Conservation (phyloP, 2,797 vertebrate species). For the Leuciscus waleckii region DNA sequence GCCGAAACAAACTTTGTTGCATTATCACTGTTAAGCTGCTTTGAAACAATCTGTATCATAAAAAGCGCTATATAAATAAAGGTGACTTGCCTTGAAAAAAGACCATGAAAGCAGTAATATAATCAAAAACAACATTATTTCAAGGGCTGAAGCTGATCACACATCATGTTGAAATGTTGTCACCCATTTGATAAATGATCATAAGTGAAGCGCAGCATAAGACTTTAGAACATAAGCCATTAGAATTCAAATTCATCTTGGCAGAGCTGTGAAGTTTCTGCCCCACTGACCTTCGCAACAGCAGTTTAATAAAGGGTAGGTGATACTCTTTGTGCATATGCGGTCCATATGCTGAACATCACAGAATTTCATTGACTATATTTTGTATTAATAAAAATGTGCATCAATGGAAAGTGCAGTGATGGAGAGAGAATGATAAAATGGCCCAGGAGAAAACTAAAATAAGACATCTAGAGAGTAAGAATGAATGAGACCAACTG, state of each 20-base stretch:
- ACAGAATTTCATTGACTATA: neutral
- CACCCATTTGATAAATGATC: slow-evolving; percentile 11
- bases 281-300: neutral
- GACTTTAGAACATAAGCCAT: neutral
- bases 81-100: too few species aligned
- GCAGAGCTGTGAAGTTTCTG: slow-evolving; percentile 5
- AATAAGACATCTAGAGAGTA: neutral
- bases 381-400: neutral
- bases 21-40: neutral
- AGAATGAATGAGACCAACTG: neutral
- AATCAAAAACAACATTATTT: neutral
- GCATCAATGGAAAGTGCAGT: slow-evolving; percentile 1
- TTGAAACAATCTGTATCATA: too few species aligned
- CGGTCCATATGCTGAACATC: neutral
- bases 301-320: neutral
- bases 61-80: too few species aligned
- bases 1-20: too few species aligned
- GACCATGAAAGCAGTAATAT: neutral
- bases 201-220: neutral
- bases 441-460: neutral
- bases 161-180: neutral
- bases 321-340: neutral
- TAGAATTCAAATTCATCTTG: neutral
- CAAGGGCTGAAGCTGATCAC: neutral
- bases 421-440: neutral